phyloP scores from a whole-genome alignment of 2,888 invertebrate species.

The Deladenus siricidicola region DNA sequence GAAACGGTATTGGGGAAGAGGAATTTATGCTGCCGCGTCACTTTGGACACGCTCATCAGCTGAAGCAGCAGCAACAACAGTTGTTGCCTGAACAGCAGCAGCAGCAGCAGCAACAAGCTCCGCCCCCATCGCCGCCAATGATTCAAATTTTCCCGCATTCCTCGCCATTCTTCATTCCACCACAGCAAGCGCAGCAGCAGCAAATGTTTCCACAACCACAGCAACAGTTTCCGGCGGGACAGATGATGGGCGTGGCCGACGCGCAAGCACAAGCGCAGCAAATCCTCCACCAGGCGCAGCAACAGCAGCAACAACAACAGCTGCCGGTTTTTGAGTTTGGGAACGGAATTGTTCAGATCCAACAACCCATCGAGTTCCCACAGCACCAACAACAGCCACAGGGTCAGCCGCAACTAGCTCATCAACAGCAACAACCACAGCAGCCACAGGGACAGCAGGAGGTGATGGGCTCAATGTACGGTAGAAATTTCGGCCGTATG shows the following conservation, averaged over 20 bases:
- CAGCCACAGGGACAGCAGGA: constrained; percentile 11
- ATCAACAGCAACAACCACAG: constrained; percentile 9
- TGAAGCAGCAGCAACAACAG: not conserved
- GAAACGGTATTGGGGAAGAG: not conserved
- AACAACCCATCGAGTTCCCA: no score
- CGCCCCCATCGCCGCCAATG: not conserved
- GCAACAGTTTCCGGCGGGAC: not conserved
- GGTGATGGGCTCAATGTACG: constrained; percentile 25
- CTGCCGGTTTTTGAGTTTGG: no score
- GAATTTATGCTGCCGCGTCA: not conserved
- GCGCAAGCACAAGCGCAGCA: no score
- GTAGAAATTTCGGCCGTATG: constrained; percentile 24
- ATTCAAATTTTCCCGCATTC: no score
- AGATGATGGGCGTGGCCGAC: no score
- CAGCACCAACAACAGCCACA: not conserved
- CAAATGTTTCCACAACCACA: constrained; percentile 4
- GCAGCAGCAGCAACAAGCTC: constrained; percentile 1
- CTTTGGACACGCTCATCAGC: not conserved
- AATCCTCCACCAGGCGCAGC: no score
- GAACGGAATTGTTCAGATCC: no score
- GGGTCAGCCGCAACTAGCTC: not conserved
- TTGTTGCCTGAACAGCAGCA: not conserved
- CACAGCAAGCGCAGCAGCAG: not conserved
- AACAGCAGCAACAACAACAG: no score
- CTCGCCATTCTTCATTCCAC: constrained; percentile 6